Evolutionary conservation across 2,797 vertebrate species (phyloP), one percentile per base, ranked within the genome.

Genomic region (Florisuga fusca): DNA sequence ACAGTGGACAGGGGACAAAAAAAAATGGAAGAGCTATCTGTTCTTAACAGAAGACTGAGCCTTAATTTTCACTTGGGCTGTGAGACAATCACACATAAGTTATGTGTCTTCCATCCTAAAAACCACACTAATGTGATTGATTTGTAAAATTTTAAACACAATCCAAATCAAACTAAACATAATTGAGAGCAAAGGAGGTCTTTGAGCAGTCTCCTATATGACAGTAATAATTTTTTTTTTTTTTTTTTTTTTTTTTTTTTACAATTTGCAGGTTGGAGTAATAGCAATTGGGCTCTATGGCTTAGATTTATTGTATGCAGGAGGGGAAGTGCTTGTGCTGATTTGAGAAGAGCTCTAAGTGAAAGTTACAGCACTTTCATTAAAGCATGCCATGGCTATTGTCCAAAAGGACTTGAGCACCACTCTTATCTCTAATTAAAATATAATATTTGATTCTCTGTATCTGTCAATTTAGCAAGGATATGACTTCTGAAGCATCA

Each of bases 391-490:
- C 69, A 38, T 61, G 87, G 75, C 82, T 81, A 69, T 48, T 76
- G 58, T 80, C 91, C 73, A 89, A 86, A 88, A 85, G n/a, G 62
- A 91, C 66, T 77, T 34, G 27, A 87, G 34, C 20, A 57, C 10
- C 21, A 31, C 79, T 93, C 68, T 82, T 74, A 76, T 66, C 79
- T 89, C 81, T 87, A 95, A 92, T 95, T 94, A 95, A 95, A 93
- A 87, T 38, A 14, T 48, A 83, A 81, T 58, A 73, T 76, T 67
- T 81, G 62, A 88, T 87, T 88, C 25, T 0, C 68, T 59, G 7
- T 48, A 45, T 76, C 69, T 92, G 82, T 85, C 88, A 89, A 34
- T 89, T 94, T 34, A 66, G 62, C 59, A 81, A 59, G 45, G 54
- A 68, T 4, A 51, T 6, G 41, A 76, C 66, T 88, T 10, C 3